A percentile compares a stretch with the other conserved stretches of the same genome.
Evolutionary conservation across 2,888 invertebrate genomes (phyloP).

Genomic region (Thereva unica): DNA sequence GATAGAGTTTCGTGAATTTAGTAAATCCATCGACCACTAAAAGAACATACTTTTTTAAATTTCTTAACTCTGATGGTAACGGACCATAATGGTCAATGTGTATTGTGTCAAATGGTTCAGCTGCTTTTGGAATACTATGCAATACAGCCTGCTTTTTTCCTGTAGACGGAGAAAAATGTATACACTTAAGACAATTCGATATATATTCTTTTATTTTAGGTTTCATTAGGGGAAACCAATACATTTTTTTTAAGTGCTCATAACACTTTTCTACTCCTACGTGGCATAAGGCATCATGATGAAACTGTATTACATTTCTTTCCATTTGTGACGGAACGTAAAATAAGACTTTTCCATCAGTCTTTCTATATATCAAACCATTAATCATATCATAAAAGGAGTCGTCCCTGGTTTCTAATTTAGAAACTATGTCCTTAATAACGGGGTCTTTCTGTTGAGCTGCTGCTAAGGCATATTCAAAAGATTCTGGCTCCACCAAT

Average conservation of each 20-base stretch:
- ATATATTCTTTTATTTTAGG: not conserved
- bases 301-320: no score
- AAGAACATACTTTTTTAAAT: not conserved
- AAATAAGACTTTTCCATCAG: no score
- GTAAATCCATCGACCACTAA: not conserved
- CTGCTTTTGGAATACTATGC: conserved; percentile 2
- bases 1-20: not conserved
- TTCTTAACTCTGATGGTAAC: not conserved
- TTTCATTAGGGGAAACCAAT: not conserved
- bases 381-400: not conserved
- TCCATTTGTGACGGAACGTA: no score
- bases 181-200: not conserved
- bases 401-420: not conserved
- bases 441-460: not conserved
- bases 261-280: no score
- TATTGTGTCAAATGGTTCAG: not conserved
- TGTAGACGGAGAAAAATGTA: not conserved
- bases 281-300: no score
- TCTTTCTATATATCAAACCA: not conserved
- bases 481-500: not conserved
- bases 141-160: not conserved
- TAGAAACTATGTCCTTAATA: not conserved
- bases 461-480: conserved; percentile 1
- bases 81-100: conserved; percentile 4
- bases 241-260: no score